Evolutionary conservation across 2,888 invertebrate genomes (phyloP), one percentile per base, ranked within the genome.

Genomic region (Anthophora plumipes): DNA sequence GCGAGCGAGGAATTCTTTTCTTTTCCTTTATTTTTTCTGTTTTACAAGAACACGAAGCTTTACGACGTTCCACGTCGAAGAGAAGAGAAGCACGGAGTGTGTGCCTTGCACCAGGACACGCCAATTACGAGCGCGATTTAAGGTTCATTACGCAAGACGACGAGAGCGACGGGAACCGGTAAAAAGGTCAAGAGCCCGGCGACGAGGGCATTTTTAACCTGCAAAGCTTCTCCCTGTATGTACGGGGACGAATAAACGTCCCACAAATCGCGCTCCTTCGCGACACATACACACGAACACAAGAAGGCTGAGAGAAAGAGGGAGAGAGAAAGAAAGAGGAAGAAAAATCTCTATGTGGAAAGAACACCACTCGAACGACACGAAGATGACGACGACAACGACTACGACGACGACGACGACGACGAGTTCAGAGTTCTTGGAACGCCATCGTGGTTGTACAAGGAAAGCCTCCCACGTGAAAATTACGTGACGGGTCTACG

Each of bases 91-190:
- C 57, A 20, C 46, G 67, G 74, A 83, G 88, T 22, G 86, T 89
- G 89, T 90, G 90, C 88, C 87, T 86, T 70, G 82, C 79, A 64
- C 81, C 86, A 80, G 85, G 90, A 84, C 89, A 90, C 88, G 90
- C 88, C 87, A 90, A 90, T 90, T 88, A 89, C 71, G 84, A 9
- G 57, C 63, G 55, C 74, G 78, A 69, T 77, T 84, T 85, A 80
- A 78, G 76, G 71, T 74, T 76, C 68, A 80, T 78, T 76, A 74
- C 70, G 61, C 71, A 52, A 64, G 55, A 57, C 57, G 76, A 46
- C 68, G 48, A 46, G 39, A 66, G 43, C 50, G 55, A 59, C 43
- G 59, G 31, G 39, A 54, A 57, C 59, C 37, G 46, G 31, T 52
- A 55, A 64, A 22, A 67, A 66, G 77, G 71, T 31, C 68, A 69